Evolutionary conservation across 2,113 vertebrate species (phyloP).

Genomic region (Rhinogobius similis): DNA sequence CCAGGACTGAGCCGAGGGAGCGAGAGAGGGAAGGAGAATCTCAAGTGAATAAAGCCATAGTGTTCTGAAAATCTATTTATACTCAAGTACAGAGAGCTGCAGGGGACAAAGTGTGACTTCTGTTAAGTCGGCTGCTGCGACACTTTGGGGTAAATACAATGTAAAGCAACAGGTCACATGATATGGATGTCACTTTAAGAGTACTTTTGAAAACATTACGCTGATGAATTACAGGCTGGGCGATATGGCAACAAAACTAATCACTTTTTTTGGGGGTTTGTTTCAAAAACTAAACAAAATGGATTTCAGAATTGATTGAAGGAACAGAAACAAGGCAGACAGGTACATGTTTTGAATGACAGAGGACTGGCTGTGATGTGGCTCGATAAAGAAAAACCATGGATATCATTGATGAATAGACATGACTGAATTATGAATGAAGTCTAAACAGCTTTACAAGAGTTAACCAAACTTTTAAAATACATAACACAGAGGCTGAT

Average conservation of each 20-base stretch:
- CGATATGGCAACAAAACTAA: too few relatives aligned
- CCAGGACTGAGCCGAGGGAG: slow-evolving; percentile 4
- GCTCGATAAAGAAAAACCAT: too few relatives aligned
- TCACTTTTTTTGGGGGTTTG: too few relatives aligned
- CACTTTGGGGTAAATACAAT: neutral
- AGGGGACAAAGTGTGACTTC: slow-evolving; percentile 25
- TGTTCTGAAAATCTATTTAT: slow-evolving; percentile 52
- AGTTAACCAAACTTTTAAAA: too few relatives aligned
- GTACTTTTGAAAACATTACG: neutral
- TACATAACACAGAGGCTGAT: too few relatives aligned
- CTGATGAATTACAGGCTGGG: neutral
- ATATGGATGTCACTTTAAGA: neutral
- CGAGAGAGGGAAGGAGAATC: slow-evolving; percentile 44
- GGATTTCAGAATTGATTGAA: too few relatives aligned
- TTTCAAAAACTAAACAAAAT: too few relatives aligned
- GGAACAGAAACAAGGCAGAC: too few relatives aligned
- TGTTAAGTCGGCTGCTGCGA: neutral
- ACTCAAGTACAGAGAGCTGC: slow-evolving; percentile 29
- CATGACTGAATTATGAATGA: neutral
- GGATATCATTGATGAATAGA: too few relatives aligned
- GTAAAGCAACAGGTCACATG: neutral
- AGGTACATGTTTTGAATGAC: too few relatives aligned
- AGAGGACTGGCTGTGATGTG: too few relatives aligned
- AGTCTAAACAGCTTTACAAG: neutral
- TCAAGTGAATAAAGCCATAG: slow-evolving; percentile 36